A percentile compares a stretch with the other conserved stretches of the same genome.
Conservation (phyloP, 2,797 vertebrate species). For the Nyctalus aviator region DNA sequence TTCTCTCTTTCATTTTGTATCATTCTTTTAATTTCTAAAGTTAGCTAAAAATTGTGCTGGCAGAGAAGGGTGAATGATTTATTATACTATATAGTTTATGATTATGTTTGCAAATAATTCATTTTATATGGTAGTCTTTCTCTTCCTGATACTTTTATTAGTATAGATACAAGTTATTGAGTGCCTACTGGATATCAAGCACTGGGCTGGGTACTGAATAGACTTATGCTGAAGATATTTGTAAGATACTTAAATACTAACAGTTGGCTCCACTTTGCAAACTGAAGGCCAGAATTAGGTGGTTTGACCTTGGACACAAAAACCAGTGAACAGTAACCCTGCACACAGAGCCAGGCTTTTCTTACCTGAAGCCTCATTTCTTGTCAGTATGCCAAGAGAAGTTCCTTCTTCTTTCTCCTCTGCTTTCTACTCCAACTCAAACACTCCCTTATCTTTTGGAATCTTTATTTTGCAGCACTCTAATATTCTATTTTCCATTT, state of each 20-base stretch:
- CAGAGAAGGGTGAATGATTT: not conserved
- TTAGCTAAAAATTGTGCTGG: not conserved
- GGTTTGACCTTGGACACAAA: not conserved
- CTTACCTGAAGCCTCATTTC: not conserved
- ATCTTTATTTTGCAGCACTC: not conserved
- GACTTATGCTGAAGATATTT: not conserved
- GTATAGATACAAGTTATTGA: not conserved
- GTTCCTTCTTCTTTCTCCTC: too few relatives aligned
- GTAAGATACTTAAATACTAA: not conserved
- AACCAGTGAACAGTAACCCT: not conserved
- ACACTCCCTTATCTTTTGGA: not conserved
- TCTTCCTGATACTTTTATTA: not conserved
- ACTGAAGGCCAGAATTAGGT: not conserved
- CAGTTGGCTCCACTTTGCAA: not conserved
- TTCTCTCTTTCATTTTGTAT: not conserved
- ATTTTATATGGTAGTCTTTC: not conserved
- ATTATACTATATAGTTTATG: too few relatives aligned
- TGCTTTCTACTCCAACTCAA: not conserved
- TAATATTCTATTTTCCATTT: not conserved
- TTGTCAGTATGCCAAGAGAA: too few relatives aligned
- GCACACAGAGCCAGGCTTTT: not conserved
- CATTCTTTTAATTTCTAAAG: not conserved
- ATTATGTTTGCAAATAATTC: not conserved
- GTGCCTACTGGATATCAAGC: not conserved
- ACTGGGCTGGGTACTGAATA: not conserved